These are phyloP conservation scores for Meliscaeva auricollis DNA, from an alignment of 2,888 invertebrate genomes.

Conservation along the genomic window DNA sequence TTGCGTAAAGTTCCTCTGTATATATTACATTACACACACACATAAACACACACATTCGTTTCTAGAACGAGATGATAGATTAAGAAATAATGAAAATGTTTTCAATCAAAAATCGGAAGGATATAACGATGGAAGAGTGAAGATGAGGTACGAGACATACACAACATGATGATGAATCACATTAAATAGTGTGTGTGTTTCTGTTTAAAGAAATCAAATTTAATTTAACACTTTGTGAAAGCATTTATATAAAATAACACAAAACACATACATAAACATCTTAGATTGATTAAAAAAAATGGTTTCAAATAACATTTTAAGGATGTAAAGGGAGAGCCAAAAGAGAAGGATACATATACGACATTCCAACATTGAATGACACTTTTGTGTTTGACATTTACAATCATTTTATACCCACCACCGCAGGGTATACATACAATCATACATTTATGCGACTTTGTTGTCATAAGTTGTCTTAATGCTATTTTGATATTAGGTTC, in stretches of 20 bases:
- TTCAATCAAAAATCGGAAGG: slow-evolving; percentile 31
- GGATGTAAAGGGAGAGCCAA: background rate
- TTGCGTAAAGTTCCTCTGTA: slow-evolving; percentile 45
- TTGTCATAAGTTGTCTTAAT: slow-evolving; percentile 1
- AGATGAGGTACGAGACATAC: background rate
- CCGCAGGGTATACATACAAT: too few species aligned
- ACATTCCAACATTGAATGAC: background rate
- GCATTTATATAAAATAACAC: background rate
- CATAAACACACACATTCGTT: background rate
- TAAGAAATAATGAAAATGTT: slow-evolving; percentile 62
- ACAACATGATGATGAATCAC: slow-evolving; percentile 33
- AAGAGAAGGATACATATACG: background rate
- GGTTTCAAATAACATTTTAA: background rate
- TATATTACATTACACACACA: background rate
- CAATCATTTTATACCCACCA: slow-evolving; percentile 13
- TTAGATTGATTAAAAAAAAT: background rate
- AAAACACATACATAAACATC: background rate
- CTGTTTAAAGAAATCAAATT: background rate
- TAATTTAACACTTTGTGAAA: slow-evolving; percentile 1
- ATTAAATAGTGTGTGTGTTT: background rate
- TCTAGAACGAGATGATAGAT: slow-evolving; percentile 56
- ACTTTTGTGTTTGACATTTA: slow-evolving; percentile 37
- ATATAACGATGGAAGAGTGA: background rate
- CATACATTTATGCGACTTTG: slow-evolving; percentile 10
- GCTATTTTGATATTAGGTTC: slow-evolving; percentile 7